phyloP scores from a whole-genome alignment of 2,113 vertebrate genomes.

The Siphamia tubifer region DNA sequence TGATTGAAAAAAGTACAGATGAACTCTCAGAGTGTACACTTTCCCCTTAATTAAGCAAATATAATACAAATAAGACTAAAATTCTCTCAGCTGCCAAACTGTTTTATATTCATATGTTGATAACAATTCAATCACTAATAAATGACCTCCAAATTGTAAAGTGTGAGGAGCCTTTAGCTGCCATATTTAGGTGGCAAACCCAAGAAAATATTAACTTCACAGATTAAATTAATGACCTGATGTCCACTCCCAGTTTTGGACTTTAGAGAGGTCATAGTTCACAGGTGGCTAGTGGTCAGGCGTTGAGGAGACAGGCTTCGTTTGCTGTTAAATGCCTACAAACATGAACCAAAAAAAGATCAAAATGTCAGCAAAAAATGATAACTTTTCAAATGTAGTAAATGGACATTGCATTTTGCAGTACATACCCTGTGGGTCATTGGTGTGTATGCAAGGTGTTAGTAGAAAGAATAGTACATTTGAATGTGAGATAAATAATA shows the following conservation, averaged over 20 bases:
- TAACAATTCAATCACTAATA: background rate
- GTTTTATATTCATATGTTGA: background rate
- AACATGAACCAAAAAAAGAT: no score
- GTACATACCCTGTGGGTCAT: conserved; percentile 47
- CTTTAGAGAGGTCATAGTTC: conserved; percentile 17
- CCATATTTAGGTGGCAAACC: conserved; percentile 20
- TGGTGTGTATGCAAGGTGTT: conserved; percentile 24
- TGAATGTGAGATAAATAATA: background rate
- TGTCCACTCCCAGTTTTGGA: no score
- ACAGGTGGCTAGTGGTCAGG: conserved; percentile 68
- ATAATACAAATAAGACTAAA: conserved; percentile 17
- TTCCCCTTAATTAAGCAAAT: conserved; percentile 10
- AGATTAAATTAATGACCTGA: background rate
- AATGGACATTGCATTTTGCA: background rate
- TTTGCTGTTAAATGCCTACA: conserved; percentile 65
- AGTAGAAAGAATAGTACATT: background rate
- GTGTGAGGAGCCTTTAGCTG: background rate
- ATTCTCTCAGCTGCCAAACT: conserved; percentile 9
- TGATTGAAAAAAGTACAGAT: conserved; percentile 47
- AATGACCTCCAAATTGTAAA: background rate
- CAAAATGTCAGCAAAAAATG: background rate
- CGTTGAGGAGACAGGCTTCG: conserved; percentile 73
- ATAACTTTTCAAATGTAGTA: no score
- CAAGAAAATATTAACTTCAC: background rate
- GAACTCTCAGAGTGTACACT: no score